Base-by-base conservation (phyloP, 2,888 invertebrate genomes). In the Octonoba sinensis region DNA sequence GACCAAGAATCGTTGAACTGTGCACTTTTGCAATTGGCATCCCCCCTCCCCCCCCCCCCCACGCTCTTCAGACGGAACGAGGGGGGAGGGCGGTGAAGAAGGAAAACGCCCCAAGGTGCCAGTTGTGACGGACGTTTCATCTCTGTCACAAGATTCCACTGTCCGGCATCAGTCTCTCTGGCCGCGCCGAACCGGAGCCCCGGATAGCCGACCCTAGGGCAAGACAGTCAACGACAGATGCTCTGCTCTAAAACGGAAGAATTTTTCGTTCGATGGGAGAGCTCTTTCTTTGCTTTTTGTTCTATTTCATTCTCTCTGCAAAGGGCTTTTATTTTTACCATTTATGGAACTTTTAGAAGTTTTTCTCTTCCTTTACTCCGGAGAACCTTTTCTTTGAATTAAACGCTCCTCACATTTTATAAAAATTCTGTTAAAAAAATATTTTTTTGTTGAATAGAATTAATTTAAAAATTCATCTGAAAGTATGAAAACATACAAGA, bases 41-140 rank as follows among this genome's bases (percentile, higher is more conserved):
- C 20, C 20, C 15, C 20, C 15, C 44, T 4, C 46, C 36, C 57
- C 62, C 60, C 46, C n/a, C 18, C 12, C 51, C 65, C 73, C n/a
- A n/a, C n/a, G n/a, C n/a, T 18, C 59, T 47, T 47, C 59, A 36
- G 27, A 36, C 11, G 36, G 56, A 11, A 18, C 24, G 66, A 36
- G 59, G 67, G 60, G 20, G 69, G 22, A 15, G n/a, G 54, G 54
- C 8, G n/a, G 15, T 20, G 12, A 69, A 69, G 76, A 47, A 3
- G 62, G 81, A 74, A 70, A 70, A 18, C 74, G 81, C 72, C 81
- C 81, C 64, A 69, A 81, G 81, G 81, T 81, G 81, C 81, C 81
- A 81, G 74, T 69, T 81, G 82, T 82, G 82, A 82, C 82, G 82
- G 82, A 82, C 82, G 82, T 82, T 82, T 82, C 82, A 82, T 82